Conservation (phyloP, 1,140 invertebrate genomes). For the Caenorhabditis latens region DNA sequence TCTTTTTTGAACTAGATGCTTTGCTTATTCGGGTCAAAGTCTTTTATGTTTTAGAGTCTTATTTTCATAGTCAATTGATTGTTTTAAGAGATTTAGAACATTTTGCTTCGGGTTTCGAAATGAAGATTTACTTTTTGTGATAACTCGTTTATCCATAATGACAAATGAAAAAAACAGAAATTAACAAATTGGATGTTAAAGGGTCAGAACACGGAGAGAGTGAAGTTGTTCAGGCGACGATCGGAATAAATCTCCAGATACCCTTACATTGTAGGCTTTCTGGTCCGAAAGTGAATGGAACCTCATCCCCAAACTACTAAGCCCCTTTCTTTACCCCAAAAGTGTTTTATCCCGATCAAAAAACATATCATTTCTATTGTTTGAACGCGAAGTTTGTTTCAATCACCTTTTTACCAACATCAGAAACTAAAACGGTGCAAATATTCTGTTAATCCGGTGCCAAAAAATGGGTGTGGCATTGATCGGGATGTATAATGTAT, state of each 20-base stretch:
- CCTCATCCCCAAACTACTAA: too few species aligned
- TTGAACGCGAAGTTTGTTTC: constrained; percentile 26
- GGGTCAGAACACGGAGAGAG: too few species aligned
- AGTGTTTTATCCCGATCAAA: background rate
- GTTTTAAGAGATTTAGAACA: background rate
- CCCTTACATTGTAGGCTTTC: too few species aligned
- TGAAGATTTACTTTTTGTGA: too few species aligned
- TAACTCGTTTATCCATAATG: too few species aligned
- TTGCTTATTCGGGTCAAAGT: background rate
- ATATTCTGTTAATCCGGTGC: background rate
- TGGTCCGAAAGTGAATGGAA: too few species aligned
- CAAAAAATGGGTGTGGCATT: background rate
- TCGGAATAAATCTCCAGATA: too few species aligned
- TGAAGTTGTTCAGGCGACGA: too few species aligned
- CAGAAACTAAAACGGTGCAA: background rate
- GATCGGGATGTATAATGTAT: background rate
- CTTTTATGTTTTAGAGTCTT: background rate
- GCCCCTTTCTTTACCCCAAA: too few species aligned
- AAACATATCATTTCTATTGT: background rate
- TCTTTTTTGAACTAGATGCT: background rate
- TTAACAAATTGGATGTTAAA: too few species aligned
- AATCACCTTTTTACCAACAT: background rate
- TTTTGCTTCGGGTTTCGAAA: background rate
- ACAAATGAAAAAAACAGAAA: too few species aligned
- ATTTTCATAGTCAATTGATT: constrained; percentile 3